Evolutionary conservation across 2,888 invertebrate species (phyloP).

Genomic region (Tetragonisca angustula): DNA sequence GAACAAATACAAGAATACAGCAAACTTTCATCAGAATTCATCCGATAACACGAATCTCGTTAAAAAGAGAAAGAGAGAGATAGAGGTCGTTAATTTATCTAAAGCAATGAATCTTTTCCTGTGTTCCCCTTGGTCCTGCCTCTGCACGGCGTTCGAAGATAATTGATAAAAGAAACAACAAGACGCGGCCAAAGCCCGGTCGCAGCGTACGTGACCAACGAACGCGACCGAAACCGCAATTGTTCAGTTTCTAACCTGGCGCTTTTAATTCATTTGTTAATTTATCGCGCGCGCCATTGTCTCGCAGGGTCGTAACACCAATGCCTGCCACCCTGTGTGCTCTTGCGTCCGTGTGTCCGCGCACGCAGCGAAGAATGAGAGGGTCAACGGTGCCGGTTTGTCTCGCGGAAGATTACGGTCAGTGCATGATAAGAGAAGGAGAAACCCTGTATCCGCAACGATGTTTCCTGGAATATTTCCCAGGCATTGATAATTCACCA

Average conservation of each 20-base stretch:
- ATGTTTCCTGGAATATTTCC: conserved; percentile 10
- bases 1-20: too few species aligned
- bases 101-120: background rate
- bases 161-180: conserved; percentile 59
- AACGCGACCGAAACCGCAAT: conserved; percentile 55
- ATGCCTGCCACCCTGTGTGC: background rate
- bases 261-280: conserved; percentile 69
- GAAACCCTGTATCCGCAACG: background rate
- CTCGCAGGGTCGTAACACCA: conserved; percentile 23
- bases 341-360: too few species aligned
- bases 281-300: conserved; percentile 50
- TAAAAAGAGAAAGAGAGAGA: background rate
- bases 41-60: background rate
- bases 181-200: background rate
- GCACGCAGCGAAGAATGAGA: too few species aligned
- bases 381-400: background rate
- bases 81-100: conserved; percentile 10
- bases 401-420: conserved; percentile 43
- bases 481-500: conserved; percentile 13
- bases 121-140: conserved; percentile 9
- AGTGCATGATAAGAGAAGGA: conserved; percentile 18
- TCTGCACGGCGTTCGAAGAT: background rate
- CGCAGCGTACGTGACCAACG: conserved; percentile 50
- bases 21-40: background rate
- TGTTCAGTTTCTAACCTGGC: conserved; percentile 52